Evolutionary conservation across 2,113 vertebrate genomes (phyloP).

Genomic region (Aegithalos caudatus): DNA sequence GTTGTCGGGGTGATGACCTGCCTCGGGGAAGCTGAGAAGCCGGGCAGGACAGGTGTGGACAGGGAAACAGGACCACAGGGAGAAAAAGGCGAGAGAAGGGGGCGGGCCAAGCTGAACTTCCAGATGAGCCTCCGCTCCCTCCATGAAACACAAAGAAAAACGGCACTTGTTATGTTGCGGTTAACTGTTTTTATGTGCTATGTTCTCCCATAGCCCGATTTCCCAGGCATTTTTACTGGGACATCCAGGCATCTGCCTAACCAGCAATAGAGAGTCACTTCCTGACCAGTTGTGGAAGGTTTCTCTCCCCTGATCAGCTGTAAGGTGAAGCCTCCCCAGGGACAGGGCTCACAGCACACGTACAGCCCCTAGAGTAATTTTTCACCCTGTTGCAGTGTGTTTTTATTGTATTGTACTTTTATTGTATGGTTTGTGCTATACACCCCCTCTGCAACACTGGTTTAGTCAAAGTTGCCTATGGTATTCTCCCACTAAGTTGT

Average conservation of each 20-base stretch:
- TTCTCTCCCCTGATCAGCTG: rapidly evolving
- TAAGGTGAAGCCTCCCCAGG: rapidly evolving
- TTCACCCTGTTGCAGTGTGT: background rate
- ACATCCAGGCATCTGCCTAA: no score
- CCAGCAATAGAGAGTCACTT: background rate
- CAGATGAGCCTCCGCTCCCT: rapidly evolving
- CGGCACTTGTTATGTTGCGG: rapidly evolving
- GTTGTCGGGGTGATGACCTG: rapidly evolving
- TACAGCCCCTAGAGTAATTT: background rate
- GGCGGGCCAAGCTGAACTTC: background rate
- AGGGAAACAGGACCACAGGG: no score
- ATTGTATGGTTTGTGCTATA: no score
- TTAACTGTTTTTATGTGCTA: background rate
- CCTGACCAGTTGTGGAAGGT: rapidly evolving
- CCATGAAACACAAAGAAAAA: background rate
- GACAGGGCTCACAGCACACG: rapidly evolving
- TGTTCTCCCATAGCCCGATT: rapidly evolving
- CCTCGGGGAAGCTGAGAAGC: background rate
- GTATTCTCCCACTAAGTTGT: no score
- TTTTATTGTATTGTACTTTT: no score
- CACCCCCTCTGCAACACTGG: no score
- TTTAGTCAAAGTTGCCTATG: no score
- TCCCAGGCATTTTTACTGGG: background rate
- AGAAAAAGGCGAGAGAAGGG: background rate
- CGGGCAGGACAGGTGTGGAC: background rate